Evolutionary conservation across 2,888 invertebrate species (phyloP).

Genomic region (Biston betularia): DNA sequence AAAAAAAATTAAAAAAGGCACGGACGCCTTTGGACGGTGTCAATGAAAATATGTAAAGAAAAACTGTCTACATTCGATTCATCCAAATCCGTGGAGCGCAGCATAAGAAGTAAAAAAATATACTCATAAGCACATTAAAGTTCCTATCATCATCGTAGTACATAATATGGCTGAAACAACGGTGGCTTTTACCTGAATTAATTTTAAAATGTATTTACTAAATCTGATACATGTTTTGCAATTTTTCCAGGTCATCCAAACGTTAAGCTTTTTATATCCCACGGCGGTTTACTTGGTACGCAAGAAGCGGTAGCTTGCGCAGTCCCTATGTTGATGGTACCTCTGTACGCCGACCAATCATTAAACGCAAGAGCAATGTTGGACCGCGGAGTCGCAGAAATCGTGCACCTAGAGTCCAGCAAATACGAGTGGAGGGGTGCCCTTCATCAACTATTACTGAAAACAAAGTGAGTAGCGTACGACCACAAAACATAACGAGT

Average conservation of each 20-base stretch:
- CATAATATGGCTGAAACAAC: no score
- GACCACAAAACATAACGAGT: no score
- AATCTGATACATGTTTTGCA: neutral
- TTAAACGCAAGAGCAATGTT: constrained; percentile 83
- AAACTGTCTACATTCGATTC: no score
- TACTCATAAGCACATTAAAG: no score
- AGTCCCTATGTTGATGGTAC: constrained; percentile 84
- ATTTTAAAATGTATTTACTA: no score
- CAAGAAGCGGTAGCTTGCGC: constrained; percentile 87
- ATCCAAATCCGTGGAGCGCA: no score
- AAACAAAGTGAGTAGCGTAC: constrained; percentile 70
- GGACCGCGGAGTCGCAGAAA: constrained; percentile 79
- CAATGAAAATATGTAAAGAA: no score
- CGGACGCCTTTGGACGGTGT: no score
- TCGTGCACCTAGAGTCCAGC: constrained; percentile 67
- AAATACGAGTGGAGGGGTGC: constrained; percentile 66
- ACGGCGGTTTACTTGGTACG: constrained; percentile 87
- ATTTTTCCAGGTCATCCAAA: constrained; percentile 79
- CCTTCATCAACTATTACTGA: constrained; percentile 71
- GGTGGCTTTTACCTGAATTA: no score
- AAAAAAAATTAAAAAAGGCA: no score
- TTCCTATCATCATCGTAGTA: no score
- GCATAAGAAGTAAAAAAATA: no score
- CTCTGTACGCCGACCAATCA: constrained; percentile 83
- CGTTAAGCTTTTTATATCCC: constrained; percentile 86